phyloP scores from a whole-genome alignment of 2,888 invertebrate species.

The Dryomyza anilis region DNA sequence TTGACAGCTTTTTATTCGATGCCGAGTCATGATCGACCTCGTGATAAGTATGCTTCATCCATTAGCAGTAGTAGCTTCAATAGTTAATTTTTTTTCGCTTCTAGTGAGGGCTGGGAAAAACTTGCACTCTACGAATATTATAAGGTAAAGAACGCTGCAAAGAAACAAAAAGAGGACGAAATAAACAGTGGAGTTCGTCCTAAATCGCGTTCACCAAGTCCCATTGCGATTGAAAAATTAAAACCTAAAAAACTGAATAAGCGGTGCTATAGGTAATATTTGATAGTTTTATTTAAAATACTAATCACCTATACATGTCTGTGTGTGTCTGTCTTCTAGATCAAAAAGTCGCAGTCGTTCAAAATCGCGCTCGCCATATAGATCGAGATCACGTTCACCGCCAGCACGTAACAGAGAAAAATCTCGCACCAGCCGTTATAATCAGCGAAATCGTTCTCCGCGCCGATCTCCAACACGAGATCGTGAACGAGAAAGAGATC shows the following conservation, averaged over 20 bases:
- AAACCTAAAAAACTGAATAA: constrained; percentile 63
- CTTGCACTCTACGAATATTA: constrained; percentile 97
- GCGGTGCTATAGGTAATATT: constrained; percentile 71
- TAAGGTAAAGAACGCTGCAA: constrained; percentile 91
- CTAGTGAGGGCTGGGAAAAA: constrained; percentile 97
- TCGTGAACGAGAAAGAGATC: constrained; percentile 46
- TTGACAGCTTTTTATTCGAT: constrained; percentile 96
- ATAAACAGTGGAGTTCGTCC: constrained; percentile 73
- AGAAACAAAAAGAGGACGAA: constrained; percentile 85
- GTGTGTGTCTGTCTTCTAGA: constrained; percentile 46
- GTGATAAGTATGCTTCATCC: constrained; percentile 76
- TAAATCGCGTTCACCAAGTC: constrained; percentile 79
- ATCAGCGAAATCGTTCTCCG: constrained; percentile 58
- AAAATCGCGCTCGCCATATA: constrained; percentile 63
- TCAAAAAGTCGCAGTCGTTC: constrained; percentile 65
- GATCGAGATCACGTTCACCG: constrained; percentile 60
- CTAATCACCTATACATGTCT: background rate
- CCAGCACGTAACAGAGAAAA: constrained; percentile 27
- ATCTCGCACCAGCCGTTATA: constrained; percentile 51
- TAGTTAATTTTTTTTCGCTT: constrained; percentile 30
- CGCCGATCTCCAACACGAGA: constrained; percentile 59
- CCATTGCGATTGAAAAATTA: constrained; percentile 72
- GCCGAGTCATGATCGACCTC: constrained; percentile 91
- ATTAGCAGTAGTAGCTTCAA: background rate
- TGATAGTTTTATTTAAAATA: background rate